Conservation (phyloP, 2,113 vertebrate genomes). For the Pholis gunnellus region DNA sequence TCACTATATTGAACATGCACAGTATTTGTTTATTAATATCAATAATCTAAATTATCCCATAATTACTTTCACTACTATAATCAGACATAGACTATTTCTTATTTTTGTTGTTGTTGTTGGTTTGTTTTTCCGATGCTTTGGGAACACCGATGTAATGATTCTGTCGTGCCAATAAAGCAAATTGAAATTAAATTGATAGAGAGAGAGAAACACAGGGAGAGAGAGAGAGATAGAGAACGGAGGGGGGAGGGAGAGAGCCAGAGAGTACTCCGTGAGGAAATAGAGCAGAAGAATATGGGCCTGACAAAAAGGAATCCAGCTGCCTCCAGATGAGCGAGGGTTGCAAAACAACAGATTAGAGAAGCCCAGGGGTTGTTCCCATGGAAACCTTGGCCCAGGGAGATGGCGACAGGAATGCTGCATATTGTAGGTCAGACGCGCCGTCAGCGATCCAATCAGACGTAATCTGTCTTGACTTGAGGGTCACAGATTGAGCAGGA, state of each 20-base stretch:
- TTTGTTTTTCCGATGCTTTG: too few relatives aligned
- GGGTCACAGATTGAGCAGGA: conserved; percentile 75
- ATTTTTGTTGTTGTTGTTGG: too few relatives aligned
- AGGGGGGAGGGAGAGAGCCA: background rate
- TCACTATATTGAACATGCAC: too few relatives aligned
- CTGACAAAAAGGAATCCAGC: conserved; percentile 83
- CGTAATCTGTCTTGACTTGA: conserved; percentile 81
- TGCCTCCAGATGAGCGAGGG: conserved; percentile 80
- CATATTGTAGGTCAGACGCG: conserved; percentile 85
- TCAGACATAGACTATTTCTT: too few relatives aligned
- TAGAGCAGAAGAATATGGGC: conserved; percentile 86
- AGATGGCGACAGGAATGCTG: conserved; percentile 65
- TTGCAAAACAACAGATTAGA: conserved; percentile 82
- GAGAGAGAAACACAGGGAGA: background rate
- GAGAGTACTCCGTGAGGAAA: conserved; percentile 72
- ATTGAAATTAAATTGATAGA: background rate
- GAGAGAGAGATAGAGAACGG: background rate
- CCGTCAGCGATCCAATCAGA: conserved; percentile 80
- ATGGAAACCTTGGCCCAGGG: conserved; percentile 85
- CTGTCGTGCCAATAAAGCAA: background rate
- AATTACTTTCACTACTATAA: too few relatives aligned
- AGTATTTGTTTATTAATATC: too few relatives aligned
- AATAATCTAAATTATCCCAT: too few relatives aligned
- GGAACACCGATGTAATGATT: background rate
- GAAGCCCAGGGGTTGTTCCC: conserved; percentile 81